Conservation (phyloP, 1,140 invertebrate genomes). For the Calephelis nemesis region DNA sequence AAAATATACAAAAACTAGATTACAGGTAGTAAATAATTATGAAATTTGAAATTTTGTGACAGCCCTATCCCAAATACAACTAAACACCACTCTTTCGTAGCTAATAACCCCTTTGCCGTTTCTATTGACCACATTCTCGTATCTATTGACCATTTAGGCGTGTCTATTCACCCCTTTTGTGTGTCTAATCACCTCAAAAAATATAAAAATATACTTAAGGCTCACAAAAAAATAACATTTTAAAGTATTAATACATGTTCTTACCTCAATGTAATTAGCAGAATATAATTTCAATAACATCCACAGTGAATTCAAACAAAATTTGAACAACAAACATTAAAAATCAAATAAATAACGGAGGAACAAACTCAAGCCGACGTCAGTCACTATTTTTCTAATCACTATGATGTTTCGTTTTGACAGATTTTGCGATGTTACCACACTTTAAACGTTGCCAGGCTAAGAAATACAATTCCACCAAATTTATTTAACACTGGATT, state of each 20-base stretch:
- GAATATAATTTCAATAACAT: too few species aligned
- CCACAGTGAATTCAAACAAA: too few species aligned
- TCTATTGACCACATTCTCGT: constrained; percentile 27
- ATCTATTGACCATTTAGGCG: constrained; percentile 16
- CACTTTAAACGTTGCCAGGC: constrained; percentile 13
- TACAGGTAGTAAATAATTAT: not conserved
- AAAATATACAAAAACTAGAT: too few species aligned
- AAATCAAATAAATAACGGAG: too few species aligned
- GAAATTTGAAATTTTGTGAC: too few species aligned
- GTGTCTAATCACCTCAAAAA: constrained; percentile 24
- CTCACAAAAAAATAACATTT: too few species aligned
- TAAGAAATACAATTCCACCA: not conserved
- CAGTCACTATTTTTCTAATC: not conserved
- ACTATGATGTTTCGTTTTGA: constrained; percentile 8
- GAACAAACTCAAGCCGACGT: too few species aligned
- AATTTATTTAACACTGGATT: not conserved
- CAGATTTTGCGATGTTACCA: constrained; percentile 5
- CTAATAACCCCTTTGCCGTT: constrained; percentile 16
- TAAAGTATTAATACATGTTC: too few species aligned
- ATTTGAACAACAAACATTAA: too few species aligned
- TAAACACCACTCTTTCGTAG: too few species aligned
- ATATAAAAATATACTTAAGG: not conserved
- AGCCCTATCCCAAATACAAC: too few species aligned
- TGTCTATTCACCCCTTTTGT: constrained; percentile 25
- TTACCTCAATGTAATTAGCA: too few species aligned